A percentile compares a stretch with the other conserved stretches of the same genome.
phyloP scores from a whole-genome alignment of 2,113 vertebrate species.

The Limnothrissa miodon region DNA sequence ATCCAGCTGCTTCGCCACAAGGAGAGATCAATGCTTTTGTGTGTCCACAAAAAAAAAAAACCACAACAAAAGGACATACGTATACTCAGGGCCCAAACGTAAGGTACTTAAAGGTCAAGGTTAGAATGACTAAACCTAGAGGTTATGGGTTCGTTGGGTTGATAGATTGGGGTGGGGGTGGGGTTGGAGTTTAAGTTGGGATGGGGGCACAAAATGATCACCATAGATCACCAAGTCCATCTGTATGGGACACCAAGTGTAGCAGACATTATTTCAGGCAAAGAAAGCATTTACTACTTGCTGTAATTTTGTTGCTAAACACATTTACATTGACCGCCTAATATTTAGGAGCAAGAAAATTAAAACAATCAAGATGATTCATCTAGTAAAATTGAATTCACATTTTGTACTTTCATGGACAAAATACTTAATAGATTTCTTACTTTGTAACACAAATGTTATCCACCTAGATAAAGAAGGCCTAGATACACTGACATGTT shows the following conservation, averaged over 20 bases:
- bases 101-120: constrained; percentile 65
- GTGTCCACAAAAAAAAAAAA: constrained; percentile 51
- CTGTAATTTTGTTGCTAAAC: too few relatives aligned
- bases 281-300: neutral
- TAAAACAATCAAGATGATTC: too few relatives aligned
- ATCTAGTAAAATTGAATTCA: too few relatives aligned
- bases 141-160: constrained; percentile 56
- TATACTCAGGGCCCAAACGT: constrained; percentile 53
- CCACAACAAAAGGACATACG: constrained; percentile 45
- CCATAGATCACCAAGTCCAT: neutral
- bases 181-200: neutral
- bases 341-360: too few relatives aligned
- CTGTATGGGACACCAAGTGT: neutral
- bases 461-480: too few relatives aligned
- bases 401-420: too few relatives aligned
- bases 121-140: constrained; percentile 64
- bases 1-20: constrained; percentile 67
- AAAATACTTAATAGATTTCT: too few relatives aligned
- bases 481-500: too few relatives aligned
- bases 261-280: neutral
- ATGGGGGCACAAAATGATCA: neutral
- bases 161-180: neutral
- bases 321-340: too few relatives aligned
- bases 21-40: constrained; percentile 60
- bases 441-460: too few relatives aligned